phyloP scores from a whole-genome alignment of 2,888 invertebrate species.

The Lasioglossum vierecki region DNA sequence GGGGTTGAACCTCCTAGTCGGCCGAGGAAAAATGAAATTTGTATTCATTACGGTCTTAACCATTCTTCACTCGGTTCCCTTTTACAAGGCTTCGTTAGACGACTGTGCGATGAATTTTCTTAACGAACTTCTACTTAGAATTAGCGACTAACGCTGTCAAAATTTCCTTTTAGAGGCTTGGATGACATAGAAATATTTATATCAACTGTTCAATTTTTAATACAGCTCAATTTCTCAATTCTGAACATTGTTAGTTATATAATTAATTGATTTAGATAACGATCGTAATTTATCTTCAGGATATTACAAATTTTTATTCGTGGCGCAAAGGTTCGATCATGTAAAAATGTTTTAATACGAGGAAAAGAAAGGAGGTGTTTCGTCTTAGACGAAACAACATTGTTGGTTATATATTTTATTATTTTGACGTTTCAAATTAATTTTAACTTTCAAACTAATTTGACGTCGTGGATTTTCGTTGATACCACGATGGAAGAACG shows the following conservation, averaged over 20 bases:
- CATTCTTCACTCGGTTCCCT: neutral
- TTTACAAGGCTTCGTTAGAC: neutral
- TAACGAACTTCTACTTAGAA: neutral
- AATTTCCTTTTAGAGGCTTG: neutral
- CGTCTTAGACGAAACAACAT: neutral
- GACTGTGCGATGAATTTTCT: neutral
- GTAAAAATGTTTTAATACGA: too few species aligned
- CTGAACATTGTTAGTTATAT: neutral
- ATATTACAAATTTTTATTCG: too few species aligned
- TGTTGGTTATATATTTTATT: neutral
- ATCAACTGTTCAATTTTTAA: neutral
- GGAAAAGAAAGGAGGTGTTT: too few species aligned
- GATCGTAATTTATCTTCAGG: too few species aligned
- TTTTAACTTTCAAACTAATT: neutral
- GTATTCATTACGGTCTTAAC: neutral
- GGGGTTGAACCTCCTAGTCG: neutral
- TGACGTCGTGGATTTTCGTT: neutral
- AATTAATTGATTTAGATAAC: neutral
- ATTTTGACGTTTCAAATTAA: neutral
- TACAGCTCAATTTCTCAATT: neutral
- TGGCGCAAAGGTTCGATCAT: too few species aligned
- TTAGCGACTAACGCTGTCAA: neutral
- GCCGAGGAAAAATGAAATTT: constrained; percentile 5
- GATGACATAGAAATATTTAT: neutral
- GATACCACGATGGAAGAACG: neutral